Conservation (phyloP, 2,888 invertebrate genomes). For the Himalopsyche anomala region DNA sequence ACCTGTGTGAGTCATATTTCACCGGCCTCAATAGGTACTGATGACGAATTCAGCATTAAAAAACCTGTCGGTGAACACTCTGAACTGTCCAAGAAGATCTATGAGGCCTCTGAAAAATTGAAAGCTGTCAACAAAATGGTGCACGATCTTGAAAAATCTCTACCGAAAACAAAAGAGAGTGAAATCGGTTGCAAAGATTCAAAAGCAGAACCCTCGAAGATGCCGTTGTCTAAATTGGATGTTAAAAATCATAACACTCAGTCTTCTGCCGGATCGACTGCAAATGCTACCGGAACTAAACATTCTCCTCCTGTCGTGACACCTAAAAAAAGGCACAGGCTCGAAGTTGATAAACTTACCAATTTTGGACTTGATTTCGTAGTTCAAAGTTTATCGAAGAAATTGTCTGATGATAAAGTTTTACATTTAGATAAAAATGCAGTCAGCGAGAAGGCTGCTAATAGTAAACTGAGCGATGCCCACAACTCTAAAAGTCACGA, state of each 20-base stretch:
- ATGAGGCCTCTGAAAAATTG: conserved; percentile 75
- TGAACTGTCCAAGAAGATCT: conserved; percentile 75
- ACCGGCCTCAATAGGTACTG: conserved; percentile 66
- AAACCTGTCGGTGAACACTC: conserved; percentile 74
- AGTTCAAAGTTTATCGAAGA: conserved; percentile 75
- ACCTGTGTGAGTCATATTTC: conserved; percentile 74
- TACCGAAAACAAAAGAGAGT: conserved; percentile 73
- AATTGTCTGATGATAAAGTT: conserved; percentile 73
- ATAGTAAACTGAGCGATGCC: conserved; percentile 67
- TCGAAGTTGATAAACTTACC: conserved; percentile 78
- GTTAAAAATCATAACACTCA: conserved; percentile 44
- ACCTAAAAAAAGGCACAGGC: conserved; percentile 84
- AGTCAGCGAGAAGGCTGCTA: conserved; percentile 65
- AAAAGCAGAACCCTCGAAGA: conserved; percentile 71
- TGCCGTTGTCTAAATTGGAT: conserved; percentile 66
- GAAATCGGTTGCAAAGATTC: conserved; percentile 70
- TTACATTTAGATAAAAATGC: conserved; percentile 64
- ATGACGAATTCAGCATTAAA: conserved; percentile 72
- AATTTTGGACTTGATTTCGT: conserved; percentile 74
- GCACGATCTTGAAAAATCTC: conserved; percentile 73
- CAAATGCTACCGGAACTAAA: conserved; percentile 71
- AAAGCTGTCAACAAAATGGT: conserved; percentile 76
- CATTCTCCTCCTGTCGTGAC: conserved; percentile 78
- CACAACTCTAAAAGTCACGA: conserved; percentile 63
- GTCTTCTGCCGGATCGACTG: conserved; percentile 68